Conservation (phyloP, 2,113 vertebrate genomes). For the Poecilia latipinna region DNA sequence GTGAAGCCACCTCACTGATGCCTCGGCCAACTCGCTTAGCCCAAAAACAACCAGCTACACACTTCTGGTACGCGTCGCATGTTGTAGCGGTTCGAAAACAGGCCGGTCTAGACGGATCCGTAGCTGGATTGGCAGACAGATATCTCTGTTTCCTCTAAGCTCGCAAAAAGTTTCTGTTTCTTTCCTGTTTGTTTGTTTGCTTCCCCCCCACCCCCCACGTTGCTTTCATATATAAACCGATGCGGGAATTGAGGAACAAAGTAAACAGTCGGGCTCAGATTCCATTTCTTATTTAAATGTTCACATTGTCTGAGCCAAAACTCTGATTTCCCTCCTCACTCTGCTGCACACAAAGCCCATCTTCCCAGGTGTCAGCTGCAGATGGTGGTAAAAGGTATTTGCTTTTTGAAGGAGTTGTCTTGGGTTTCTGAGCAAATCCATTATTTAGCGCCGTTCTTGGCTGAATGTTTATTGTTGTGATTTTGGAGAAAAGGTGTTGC, state of each 20-base stretch:
- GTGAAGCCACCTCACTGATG: constrained; percentile 63
- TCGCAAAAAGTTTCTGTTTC: constrained; percentile 21
- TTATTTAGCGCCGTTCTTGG: constrained; percentile 73
- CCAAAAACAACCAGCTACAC: constrained; percentile 21
- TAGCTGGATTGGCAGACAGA: background rate
- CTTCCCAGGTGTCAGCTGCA: constrained; percentile 73
- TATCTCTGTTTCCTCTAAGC: constrained; percentile 32
- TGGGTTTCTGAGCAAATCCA: constrained; percentile 72
- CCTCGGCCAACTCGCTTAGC: constrained; percentile 52
- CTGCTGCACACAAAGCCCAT: constrained; percentile 67
- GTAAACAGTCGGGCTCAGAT: constrained; percentile 63
- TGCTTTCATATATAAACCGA: constrained; percentile 39
- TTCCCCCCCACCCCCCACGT: constrained; percentile 8
- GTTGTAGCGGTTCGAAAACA: constrained; percentile 28
- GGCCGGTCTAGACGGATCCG: background rate
- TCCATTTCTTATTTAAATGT: constrained; percentile 78
- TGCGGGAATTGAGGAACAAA: constrained; percentile 69
- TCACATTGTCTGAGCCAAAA: constrained; percentile 76
- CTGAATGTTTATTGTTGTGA: constrained; percentile 71
- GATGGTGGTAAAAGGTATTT: constrained; percentile 76
- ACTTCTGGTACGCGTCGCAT: constrained; percentile 59
- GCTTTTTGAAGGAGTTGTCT: constrained; percentile 74
- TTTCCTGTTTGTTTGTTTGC: background rate
- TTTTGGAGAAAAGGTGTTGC: constrained; percentile 66
- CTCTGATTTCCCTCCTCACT: constrained; percentile 77